Evolutionary conservation across 2,113 vertebrate species (phyloP), one percentile per base, ranked within the genome.

Genomic region (Vulpes vulpes): DNA sequence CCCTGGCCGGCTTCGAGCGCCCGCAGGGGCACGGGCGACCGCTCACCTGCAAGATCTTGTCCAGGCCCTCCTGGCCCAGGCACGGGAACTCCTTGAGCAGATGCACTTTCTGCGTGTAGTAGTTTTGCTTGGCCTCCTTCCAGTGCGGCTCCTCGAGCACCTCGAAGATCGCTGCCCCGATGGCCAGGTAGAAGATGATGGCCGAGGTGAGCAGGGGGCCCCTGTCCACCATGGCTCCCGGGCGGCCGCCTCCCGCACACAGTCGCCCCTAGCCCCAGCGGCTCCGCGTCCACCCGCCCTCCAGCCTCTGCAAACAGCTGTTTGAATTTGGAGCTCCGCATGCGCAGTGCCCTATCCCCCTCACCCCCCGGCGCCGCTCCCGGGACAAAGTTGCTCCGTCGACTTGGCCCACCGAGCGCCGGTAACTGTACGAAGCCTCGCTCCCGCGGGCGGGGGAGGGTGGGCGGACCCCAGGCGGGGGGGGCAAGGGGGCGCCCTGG

Each of bases 171-270:
- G 99, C 99, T 83, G 99, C 99, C 98, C 99, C 99, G 65, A 99
- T 99, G 98, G 99, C 99, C 99, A 99, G 99, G 99, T 99, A 99
- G 98, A 99, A 99, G 97, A 99, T 99, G 90, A 99, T 99, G 88
- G 99, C 99, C 94, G 99, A 99, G 35, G 99, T 99, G 98, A 99
- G 98, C 98, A 99, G 98, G 90, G 99, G 99, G 86, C 99, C 99
- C 98, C 99, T 99, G 99, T 99, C 99, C 97, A 99, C 99, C 99
- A 99, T 99, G 98, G 98, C 99, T 99, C 97, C 96, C 67, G 94
- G 65, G 60, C 43, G 35, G 96, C 92, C 65, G 22, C 94, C 88
- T 67, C 59, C 87, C 3, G 19, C 51, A 79, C 82, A 91, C 55
- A 80, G 73, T 89, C 92, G 96, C 97, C 94, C 94, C 93, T 69